phyloP scores from a whole-genome alignment of 2,888 invertebrate genomes.

The Ellobium chinense region DNA sequence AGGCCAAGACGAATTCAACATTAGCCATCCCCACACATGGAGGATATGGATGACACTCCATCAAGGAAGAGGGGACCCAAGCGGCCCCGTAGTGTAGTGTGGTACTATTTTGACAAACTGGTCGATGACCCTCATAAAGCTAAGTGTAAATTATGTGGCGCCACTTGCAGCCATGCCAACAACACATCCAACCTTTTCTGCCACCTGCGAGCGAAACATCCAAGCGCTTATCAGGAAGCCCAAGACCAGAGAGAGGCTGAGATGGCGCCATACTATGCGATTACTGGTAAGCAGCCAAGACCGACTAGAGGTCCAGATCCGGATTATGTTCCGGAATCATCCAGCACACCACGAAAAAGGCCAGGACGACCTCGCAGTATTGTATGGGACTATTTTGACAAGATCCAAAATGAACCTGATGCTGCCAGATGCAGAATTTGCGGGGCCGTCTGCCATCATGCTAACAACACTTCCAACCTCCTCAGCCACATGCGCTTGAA shows the following conservation, averaged over 20 bases:
- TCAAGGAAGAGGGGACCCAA: conserved; percentile 13
- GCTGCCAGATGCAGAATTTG: conserved; percentile 40
- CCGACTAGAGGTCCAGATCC: too few species aligned
- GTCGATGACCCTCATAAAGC: conserved; percentile 23
- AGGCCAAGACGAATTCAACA: too few species aligned
- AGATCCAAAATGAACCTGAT: conserved; percentile 37
- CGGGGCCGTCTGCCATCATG: conserved; percentile 33
- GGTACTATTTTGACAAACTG: conserved; percentile 47
- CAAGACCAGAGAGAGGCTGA: conserved; percentile 34
- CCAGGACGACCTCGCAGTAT: conserved; percentile 43
- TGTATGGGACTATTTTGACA: conserved; percentile 47
- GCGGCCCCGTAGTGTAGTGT: conserved; percentile 40
- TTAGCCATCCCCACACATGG: too few species aligned
- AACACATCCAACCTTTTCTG: conserved; percentile 46
- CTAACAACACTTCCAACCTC: conserved; percentile 44
- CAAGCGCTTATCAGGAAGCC: conserved; percentile 34
- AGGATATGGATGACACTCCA: not conserved
- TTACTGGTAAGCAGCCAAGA: conserved; percentile 33
- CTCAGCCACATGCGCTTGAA: conserved; percentile 44
- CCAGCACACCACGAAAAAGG: conserved; percentile 19
- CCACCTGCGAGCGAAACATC: conserved; percentile 38
- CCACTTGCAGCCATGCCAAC: conserved; percentile 32
- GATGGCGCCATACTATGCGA: conserved; percentile 36
- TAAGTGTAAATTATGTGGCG: conserved; percentile 32
- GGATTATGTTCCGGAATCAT: conserved; percentile 17